Percentiles rank a stretch among this genome's conserved stretches.
Conservation (phyloP, 2,113 vertebrate species). For the Pomatostomus ruficeps region DNA sequence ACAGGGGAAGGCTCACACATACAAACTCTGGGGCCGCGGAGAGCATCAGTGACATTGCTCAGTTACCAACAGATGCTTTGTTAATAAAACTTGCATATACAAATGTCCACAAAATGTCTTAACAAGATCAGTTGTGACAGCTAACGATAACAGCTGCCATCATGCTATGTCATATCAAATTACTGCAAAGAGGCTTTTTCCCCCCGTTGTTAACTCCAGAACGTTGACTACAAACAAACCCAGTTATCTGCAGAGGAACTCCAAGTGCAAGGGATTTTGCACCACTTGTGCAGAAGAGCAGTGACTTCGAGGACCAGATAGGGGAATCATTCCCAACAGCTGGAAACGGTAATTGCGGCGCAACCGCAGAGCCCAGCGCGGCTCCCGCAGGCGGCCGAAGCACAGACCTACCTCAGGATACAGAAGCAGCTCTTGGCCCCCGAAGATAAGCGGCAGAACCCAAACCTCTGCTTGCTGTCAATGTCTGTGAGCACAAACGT, state of each 20-base stretch:
- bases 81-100: conserved; percentile 75
- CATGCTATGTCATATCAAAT: conserved; percentile 34
- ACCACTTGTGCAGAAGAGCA: conserved; percentile 66
- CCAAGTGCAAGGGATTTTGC: conserved; percentile 59
- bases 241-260: conserved; percentile 61
- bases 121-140: conserved; percentile 73
- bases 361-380: conserved; percentile 1
- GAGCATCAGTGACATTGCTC: conserved; percentile 46
- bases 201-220: conserved; percentile 26
- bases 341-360: conserved; percentile 65
- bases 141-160: conserved; percentile 68
- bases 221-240: conserved; percentile 61
- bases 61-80: conserved; percentile 64
- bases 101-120: conserved; percentile 68
- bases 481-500: conserved; percentile 98
- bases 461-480: conserved; percentile 97
- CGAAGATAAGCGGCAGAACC: conserved; percentile 95
- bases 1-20: neutral
- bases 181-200: conserved; percentile 10
- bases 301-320: conserved; percentile 69
- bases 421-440: conserved; percentile 92
- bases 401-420: conserved; percentile 79
- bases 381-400: neutral
- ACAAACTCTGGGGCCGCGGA: neutral
- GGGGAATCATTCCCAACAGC: conserved; percentile 54